These are phyloP conservation scores for Drosophila neotestacea DNA, from an alignment of 2,888 invertebrate species.

Conservation along the genomic window DNA sequence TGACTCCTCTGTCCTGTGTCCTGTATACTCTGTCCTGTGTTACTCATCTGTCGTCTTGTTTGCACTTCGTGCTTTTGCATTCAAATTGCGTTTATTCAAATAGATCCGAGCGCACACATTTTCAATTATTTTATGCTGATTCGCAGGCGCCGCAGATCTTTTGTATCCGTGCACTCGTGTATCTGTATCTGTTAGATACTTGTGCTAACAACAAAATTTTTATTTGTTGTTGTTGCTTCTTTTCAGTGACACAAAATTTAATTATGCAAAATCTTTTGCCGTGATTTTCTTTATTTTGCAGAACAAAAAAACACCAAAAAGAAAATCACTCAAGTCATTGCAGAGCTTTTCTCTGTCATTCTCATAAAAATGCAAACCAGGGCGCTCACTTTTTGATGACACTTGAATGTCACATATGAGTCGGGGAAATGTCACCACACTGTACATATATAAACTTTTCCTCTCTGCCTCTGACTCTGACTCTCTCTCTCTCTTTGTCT, in stretches of 20 bases:
- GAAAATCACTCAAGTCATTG: slow-evolving; percentile 70
- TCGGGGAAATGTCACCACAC: slow-evolving; percentile 48
- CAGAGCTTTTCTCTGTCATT: slow-evolving; percentile 67
- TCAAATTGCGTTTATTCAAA: slow-evolving; percentile 79
- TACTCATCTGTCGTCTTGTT: slow-evolving; percentile 62
- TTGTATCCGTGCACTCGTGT: slow-evolving; percentile 63
- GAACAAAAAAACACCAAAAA: slow-evolving; percentile 36
- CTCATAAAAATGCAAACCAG: slow-evolving; percentile 78
- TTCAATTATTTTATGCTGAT: slow-evolving; percentile 79
- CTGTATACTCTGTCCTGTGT: slow-evolving; percentile 30
- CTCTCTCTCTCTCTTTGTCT: neutral
- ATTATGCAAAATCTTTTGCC: slow-evolving; percentile 72
- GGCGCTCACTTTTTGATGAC: slow-evolving; percentile 71
- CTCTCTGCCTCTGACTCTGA: slow-evolving; percentile 2
- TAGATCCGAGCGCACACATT: slow-evolving; percentile 74
- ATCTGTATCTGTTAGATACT: slow-evolving; percentile 58
- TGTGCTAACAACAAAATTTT: slow-evolving; percentile 42
- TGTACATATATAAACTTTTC: slow-evolving; percentile 11
- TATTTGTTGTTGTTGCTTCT: slow-evolving; percentile 14
- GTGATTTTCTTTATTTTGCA: slow-evolving; percentile 44
- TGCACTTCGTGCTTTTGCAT: slow-evolving; percentile 79
- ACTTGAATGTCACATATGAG: slow-evolving; percentile 79
- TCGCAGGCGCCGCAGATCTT: slow-evolving; percentile 65
- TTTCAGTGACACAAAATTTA: slow-evolving; percentile 62
- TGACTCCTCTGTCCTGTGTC: slow-evolving; percentile 15